Base-by-base conservation (phyloP, 2,888 invertebrate genomes). In the Thecocarcelia acutangulata region DNA sequence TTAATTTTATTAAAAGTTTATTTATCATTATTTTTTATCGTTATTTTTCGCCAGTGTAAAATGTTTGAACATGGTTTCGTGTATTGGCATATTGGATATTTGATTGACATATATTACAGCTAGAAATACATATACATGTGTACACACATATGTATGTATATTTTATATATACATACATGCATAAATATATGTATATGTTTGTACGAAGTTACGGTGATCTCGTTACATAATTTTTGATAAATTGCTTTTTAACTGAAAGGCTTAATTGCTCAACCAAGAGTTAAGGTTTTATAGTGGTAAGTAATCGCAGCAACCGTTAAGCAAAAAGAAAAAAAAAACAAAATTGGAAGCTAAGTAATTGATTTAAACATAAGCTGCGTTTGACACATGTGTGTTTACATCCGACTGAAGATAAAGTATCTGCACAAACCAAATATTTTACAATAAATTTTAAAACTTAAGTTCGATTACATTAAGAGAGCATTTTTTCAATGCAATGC, bases 171-270 rank as follows among this genome's bases (percentile, higher is more conserved):
- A n/a, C n/a, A n/a, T n/a, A n/a, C n/a, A n/a, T n/a, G n/a, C n/a
- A n/a, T n/a, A n/a, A n/a, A n/a, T n/a, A n/a, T n/a, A n/a, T n/a
- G n/a, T n/a, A n/a, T 12, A 12, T 11, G 24, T 48, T 24, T n/a
- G 40, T 61, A 61, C 68, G 5, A 3, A 24, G 3, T 24, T 24
- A 24, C 24, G 5, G 24, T 58, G 50, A 68, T 69, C n/a, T 24
- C 19, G 68, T 81, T 82, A 74, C 74, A 82, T 82, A 82, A 82
- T 69, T 64, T 81, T 56, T 58, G 42, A 37, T 70, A 72, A 75
- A 64, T 64, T 75, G 70, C 17, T 70, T 80, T 80, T 76, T 44
- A 76, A 61, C 58, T 68, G 12, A 21, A 74, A 74, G 69, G 72
- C 73, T 72, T 76, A 69, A 54, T 24, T 21, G 28, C 54, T 44